Base-by-base conservation (phyloP, 2,888 invertebrate genomes). In the Panopea generosa region DNA sequence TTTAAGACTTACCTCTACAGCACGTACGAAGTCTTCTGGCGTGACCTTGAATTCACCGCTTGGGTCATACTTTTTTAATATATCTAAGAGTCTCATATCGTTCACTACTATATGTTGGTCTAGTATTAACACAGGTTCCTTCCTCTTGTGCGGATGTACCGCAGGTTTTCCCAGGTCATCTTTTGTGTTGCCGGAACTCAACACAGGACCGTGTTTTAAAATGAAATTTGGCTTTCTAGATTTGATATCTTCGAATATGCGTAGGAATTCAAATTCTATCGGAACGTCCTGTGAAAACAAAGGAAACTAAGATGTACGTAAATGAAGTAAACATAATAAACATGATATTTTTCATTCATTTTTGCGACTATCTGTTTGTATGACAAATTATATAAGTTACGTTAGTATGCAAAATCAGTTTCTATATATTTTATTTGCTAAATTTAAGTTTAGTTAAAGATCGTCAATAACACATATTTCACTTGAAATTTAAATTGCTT, bases 181-280 rank as follows among this genome's bases (percentile, higher is more conserved):
- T n/a, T 84, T 27, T 2, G 92, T 91, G 68, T 92, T 92, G 6
- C 92, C 92, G 6, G 91, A 89, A 53, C 91, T 75, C 68, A 92
- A 77, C 2, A 91, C 83, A 7, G 88, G 87, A 3, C 92, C 92
- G 65, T 92, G 87, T 11, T 61, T 81, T 14, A 88, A 83, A 63
- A 74, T 77, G 66, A 92, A 88, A 67, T 90, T 80, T 20, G 86
- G 82, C 55, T 85, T 81, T 72, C 86, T 89, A 24, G 76, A 63
- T 73, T 88, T 87, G 38, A 92, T 89, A 60, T 91, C 90, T 27
- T 90, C 88, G 22, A 89, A 77, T 9, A 90, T 86, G 62, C 88
- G 82, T 45, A 91, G 74, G 76, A 91, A 92, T 77, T 92, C 92
- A 66, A 86, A 91, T 69, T 92, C 92, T 9, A 92, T 89, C 11